Conservation (phyloP, 2,113 vertebrate species). For the Okapia johnstoni region DNA sequence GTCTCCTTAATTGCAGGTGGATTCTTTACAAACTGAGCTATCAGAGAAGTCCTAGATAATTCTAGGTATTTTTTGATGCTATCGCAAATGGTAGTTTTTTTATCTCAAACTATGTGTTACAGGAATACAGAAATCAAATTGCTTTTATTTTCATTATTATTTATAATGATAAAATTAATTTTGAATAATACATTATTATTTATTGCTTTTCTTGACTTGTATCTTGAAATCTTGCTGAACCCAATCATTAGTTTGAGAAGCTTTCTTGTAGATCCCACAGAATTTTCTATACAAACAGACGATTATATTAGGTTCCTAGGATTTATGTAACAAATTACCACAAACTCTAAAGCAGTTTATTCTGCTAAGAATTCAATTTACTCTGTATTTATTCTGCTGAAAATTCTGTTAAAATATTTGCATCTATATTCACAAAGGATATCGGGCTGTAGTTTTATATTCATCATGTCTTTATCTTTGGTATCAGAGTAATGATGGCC, state of each 20-base stretch:
- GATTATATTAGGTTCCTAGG: neutral
- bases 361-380: neutral
- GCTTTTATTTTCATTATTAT: neutral
- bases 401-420: neutral
- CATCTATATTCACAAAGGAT: neutral
- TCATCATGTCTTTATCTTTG: neutral
- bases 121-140: neutral
- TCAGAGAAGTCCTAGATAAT: neutral
- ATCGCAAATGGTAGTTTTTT: neutral
- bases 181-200: neutral
- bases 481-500: neutral
- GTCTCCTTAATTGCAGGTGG: neutral
- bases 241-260: neutral
- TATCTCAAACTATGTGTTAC: neutral
- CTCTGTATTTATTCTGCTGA: neutral
- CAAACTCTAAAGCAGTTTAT: neutral
- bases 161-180: neutral
- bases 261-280: neutral
- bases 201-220: neutral
- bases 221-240: neutral
- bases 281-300: neutral
- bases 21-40: neutral
- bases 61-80: neutral
- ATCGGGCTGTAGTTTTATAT: neutral
- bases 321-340: neutral